Percentiles rank a stretch among this genome's conserved stretches.
phyloP scores from a whole-genome alignment of 2,797 vertebrate species.

The Anas acuta region DNA sequence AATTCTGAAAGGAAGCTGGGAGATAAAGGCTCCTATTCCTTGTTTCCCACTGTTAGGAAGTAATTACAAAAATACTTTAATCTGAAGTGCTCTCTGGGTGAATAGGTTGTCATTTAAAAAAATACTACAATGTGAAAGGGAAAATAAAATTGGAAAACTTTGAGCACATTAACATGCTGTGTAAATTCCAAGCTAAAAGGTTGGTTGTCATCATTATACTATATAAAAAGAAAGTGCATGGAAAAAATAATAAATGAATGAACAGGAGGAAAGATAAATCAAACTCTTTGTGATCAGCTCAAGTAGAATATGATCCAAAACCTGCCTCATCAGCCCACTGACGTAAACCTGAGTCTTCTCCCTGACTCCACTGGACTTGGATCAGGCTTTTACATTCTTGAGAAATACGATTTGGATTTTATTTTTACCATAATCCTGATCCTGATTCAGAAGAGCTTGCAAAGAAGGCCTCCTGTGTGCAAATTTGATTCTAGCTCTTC shows the following conservation, averaged over 20 bases:
- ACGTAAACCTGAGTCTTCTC: background rate
- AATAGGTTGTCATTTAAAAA: conserved; percentile 51
- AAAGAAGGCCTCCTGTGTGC: background rate
- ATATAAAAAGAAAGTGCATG: background rate
- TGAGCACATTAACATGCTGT: fast-evolving
- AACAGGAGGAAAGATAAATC: background rate
- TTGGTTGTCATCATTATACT: background rate
- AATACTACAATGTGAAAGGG: background rate
- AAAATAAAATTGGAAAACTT: background rate
- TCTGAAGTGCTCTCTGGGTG: conserved; percentile 60
- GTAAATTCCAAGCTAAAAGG: background rate
- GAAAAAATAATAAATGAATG: background rate
- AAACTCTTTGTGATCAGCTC: background rate
- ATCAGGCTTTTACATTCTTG: background rate
- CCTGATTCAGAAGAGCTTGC: background rate
- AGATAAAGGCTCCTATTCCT: conserved; percentile 76
- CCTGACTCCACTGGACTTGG: background rate
- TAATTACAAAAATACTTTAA: conserved; percentile 80
- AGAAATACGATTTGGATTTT: background rate
- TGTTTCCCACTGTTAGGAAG: conserved; percentile 76
- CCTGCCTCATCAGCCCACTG: background rate
- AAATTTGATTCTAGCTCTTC: background rate
- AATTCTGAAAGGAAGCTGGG: conserved; percentile 76
- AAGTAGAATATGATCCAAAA: background rate
- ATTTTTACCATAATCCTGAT: background rate